Base-by-base conservation (phyloP, 2,797 vertebrate genomes). In the Hybognathus amarus region DNA sequence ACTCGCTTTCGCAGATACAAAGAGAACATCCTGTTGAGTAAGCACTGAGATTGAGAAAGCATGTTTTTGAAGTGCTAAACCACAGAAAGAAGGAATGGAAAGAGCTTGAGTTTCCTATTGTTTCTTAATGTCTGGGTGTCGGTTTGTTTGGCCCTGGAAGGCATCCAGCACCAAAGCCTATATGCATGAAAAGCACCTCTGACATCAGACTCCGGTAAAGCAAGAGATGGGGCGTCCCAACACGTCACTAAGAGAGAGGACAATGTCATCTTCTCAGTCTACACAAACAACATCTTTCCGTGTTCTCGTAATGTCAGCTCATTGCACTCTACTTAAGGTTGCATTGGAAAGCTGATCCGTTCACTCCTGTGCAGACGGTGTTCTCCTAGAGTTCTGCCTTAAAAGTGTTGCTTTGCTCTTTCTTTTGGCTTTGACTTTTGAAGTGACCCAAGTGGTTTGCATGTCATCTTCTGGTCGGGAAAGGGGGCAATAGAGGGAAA, bases 41-140 rank as follows among this genome's bases (percentile, higher is more conserved):
- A 88, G 91, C 87, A 7, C 76, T 82, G 75, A 83, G 15, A 9
- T 89, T 86, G 93, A 90, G 67, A 88, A 88, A 92, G 91, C 87
- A 78, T 85, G 90, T 95, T 93, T 95, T 94, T 93, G 91, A 90
- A 86, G 91, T 91, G 89, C 92, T 92, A 93, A 96, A 95, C 90
- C 79, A 86, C 92, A 92, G 91, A 92, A 88, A 92, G 92, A 88
- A 68, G 85, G 89, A 93, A 93, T 90, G 91, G 91, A 90, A 91
- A 86, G 93, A 90, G 92, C 92, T 95, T 91, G 87, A 87, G 90
- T 94, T 93, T 94, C 94, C 92, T 92, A 91, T 92, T 95, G 90
- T 92, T 88, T 89, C 86, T 90, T 89, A 89, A 91, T 89, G 89
- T 90, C 76, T 13, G 74, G 76, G 79, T 78, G 82, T 77, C 54